Conservation (phyloP, 2,888 invertebrate species). For the Drosophila maculinotata region DNA sequence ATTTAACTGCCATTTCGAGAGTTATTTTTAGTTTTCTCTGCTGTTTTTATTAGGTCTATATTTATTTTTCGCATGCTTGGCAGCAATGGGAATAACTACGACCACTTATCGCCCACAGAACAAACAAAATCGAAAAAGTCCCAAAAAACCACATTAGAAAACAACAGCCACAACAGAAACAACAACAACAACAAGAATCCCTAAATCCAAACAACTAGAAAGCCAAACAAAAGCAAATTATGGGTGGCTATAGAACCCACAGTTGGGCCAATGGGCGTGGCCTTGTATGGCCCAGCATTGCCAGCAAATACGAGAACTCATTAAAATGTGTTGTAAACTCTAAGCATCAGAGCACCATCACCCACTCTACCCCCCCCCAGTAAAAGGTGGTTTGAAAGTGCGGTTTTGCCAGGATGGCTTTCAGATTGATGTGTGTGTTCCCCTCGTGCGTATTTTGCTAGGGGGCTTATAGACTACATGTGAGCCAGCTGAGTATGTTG, state of each 20-base stretch:
- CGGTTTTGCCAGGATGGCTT: slow-evolving; percentile 25
- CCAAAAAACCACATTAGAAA: slow-evolving; percentile 52
- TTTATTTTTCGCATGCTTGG: slow-evolving; percentile 17
- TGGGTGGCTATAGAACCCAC: slow-evolving; percentile 45
- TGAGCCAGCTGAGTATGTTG: slow-evolving; percentile 42
- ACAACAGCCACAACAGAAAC: no score
- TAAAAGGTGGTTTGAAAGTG: slow-evolving; percentile 53
- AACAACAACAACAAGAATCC: slow-evolving; percentile 24
- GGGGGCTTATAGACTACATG: slow-evolving; percentile 43
- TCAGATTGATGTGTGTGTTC: slow-evolving; percentile 33
- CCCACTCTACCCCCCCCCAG: slow-evolving; percentile 1
- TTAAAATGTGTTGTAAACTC: slow-evolving; percentile 68
- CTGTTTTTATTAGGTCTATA: slow-evolving; percentile 31
- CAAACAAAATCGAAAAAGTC: slow-evolving; percentile 74
- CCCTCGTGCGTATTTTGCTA: slow-evolving; percentile 2
- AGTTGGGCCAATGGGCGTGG: slow-evolving; percentile 22
- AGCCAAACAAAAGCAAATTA: slow-evolving; percentile 60
- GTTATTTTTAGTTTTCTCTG: slow-evolving; percentile 19
- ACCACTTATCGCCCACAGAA: slow-evolving; percentile 76
- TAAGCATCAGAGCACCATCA: slow-evolving; percentile 15
- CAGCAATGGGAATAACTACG: slow-evolving; percentile 34
- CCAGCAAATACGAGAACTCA: slow-evolving; percentile 57
- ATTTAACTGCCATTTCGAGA: slow-evolving; percentile 45
- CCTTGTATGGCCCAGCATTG: slow-evolving; percentile 19
- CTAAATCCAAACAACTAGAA: slow-evolving; percentile 44